phyloP scores from a whole-genome alignment of 2,797 vertebrate genomes.

The Streptopelia turtur region DNA sequence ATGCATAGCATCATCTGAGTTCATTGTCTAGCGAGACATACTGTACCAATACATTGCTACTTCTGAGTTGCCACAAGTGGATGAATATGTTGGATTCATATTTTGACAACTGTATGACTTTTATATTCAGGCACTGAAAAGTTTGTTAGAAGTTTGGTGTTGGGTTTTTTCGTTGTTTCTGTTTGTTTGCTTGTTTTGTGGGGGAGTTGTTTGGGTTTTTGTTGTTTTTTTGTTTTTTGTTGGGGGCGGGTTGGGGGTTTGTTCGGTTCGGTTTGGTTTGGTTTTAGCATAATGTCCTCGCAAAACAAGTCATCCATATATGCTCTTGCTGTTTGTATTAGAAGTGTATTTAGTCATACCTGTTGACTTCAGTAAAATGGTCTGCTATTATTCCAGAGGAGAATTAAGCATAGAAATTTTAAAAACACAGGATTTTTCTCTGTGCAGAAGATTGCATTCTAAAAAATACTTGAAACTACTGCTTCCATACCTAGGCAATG shows the following conservation, averaged over 20 bases:
- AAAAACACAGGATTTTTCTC: neutral
- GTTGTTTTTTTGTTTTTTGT: neutral
- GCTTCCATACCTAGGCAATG: neutral
- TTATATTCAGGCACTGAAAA: neutral
- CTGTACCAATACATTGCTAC: neutral
- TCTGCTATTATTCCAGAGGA: neutral
- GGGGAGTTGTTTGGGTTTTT: neutral
- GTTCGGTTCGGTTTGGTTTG: too few relatives aligned
- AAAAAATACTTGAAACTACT: neutral
- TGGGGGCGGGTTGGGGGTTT: too few relatives aligned
- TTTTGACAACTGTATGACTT: neutral
- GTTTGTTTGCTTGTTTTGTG: fast-evolving
- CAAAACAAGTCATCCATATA: neutral
- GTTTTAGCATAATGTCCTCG: neutral
- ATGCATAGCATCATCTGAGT: neutral
- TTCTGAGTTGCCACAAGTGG: neutral
- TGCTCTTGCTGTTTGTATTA: neutral
- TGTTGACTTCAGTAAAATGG: neutral
- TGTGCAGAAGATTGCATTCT: neutral
- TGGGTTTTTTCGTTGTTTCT: neutral
- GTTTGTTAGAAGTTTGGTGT: neutral
- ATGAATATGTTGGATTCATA: neutral
- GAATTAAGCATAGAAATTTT: neutral
- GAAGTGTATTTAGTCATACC: neutral
- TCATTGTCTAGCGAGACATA: fast-evolving